These are phyloP conservation scores for Anas platyrhynchos DNA, from an alignment of 2,113 vertebrate genomes.

Conservation along the genomic window DNA sequence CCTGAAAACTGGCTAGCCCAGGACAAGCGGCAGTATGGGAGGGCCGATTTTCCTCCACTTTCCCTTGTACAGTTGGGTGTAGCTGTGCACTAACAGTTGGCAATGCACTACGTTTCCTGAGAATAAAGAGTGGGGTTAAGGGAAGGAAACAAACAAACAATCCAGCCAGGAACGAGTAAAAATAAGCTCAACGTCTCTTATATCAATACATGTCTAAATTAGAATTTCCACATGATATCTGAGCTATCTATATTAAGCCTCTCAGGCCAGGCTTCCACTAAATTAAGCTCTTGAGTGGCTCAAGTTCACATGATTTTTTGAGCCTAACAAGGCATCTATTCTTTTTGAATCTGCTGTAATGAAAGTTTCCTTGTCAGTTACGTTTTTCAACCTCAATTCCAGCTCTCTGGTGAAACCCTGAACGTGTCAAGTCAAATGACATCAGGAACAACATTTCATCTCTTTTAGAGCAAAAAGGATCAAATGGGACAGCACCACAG, in stretches of 20 bases:
- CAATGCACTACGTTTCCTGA: background rate
- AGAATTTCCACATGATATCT: constrained; percentile 67
- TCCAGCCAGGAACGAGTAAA: background rate
- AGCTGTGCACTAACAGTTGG: background rate
- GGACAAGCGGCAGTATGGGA: background rate
- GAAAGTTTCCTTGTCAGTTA: background rate
- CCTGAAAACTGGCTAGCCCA: background rate
- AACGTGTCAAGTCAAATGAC: background rate
- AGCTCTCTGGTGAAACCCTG: background rate
- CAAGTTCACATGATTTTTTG: constrained; percentile 64
- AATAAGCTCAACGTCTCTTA: constrained; percentile 21
- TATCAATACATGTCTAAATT: constrained; percentile 37
- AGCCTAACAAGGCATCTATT: constrained; percentile 33
- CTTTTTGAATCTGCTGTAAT: background rate
- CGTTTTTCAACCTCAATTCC: background rate
- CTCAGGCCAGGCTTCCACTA: constrained; percentile 54
- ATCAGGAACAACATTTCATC: background rate
- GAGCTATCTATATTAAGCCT: constrained; percentile 75
- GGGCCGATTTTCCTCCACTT: background rate
- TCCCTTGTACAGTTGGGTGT: background rate
- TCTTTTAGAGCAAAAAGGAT: background rate
- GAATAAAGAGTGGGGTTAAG: background rate
- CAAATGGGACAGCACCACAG: background rate
- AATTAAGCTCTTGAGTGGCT: constrained; percentile 74
- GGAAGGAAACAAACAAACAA: background rate